A percentile compares a stretch with the other conserved stretches of the same genome.
Conservation (phyloP, 2,888 invertebrate genomes). For the Oligia strigilis region DNA sequence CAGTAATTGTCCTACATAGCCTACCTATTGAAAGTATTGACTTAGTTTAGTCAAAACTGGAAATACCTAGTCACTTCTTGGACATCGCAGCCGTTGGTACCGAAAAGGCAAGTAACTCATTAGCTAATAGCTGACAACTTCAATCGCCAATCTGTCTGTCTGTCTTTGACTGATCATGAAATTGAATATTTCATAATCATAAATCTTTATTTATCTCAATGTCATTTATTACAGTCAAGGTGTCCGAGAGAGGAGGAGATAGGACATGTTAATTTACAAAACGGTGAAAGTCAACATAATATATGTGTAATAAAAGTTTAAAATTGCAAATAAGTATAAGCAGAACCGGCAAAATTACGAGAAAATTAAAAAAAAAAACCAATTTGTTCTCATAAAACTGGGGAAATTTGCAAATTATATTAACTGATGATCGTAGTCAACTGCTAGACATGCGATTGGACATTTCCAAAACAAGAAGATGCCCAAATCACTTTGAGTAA, state of each 20-base stretch:
- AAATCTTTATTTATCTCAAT: too few relatives aligned
- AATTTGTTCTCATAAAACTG: too few relatives aligned
- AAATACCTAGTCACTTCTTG: neutral
- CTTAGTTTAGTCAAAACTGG: neutral
- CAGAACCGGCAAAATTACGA: too few relatives aligned
- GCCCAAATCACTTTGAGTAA: neutral
- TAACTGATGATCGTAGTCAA: neutral
- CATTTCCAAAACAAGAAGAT: neutral
- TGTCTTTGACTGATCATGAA: neutral
- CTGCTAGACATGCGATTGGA: neutral
- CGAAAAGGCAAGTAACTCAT: neutral
- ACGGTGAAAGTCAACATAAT: too few relatives aligned
- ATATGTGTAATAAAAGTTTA: too few relatives aligned
- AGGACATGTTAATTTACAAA: too few relatives aligned
- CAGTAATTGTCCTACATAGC: neutral
- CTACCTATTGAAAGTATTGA: neutral
- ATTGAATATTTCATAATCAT: neutral
- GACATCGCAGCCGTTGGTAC: neutral
- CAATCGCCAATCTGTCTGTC: neutral
- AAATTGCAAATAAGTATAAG: too few relatives aligned
- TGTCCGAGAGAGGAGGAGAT: too few relatives aligned
- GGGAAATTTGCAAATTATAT: too few relatives aligned
- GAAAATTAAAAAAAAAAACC: too few relatives aligned
- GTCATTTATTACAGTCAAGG: too few relatives aligned
- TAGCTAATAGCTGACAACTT: neutral